These are phyloP conservation scores for Metopia argyrocephala DNA, from an alignment of 2,888 invertebrate species.

Conservation along the genomic window DNA sequence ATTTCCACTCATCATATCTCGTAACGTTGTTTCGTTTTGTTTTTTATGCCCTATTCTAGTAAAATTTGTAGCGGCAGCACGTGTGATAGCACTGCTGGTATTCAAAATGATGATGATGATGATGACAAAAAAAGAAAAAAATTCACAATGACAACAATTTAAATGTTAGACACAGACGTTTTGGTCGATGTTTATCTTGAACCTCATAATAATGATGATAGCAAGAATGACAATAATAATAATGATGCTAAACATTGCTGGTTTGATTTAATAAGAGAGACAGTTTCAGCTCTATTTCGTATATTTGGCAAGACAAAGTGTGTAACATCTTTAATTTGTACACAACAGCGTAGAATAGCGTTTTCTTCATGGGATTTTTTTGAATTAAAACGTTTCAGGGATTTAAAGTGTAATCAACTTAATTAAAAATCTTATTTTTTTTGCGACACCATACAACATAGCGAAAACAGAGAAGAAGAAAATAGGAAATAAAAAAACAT, in stretches of 20 bases:
- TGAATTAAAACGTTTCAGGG: constrained; percentile 22
- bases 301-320: neutral
- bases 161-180: neutral
- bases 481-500: neutral
- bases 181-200: neutral
- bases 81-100: neutral
- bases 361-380: too few relatives aligned
- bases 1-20: too few relatives aligned
- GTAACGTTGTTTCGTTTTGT: too few relatives aligned
- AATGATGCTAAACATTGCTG: constrained; percentile 17
- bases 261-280: neutral
- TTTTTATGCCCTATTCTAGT: too few relatives aligned
- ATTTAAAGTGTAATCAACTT: constrained; percentile 48
- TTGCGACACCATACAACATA: neutral
- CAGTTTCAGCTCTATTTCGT: neutral
- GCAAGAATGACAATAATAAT: constrained; percentile 11
- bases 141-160: constrained; percentile 5
- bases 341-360: too few relatives aligned
- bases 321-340: neutral
- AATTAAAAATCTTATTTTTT: constrained; percentile 47
- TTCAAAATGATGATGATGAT: neutral
- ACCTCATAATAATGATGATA: neutral
- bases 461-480: neutral
- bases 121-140: neutral
- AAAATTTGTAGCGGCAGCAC: constrained; percentile 26